Percentiles rank a stretch among this genome's conserved stretches.
These are phyloP conservation scores for Ornithorhynchus anatinus DNA, from an alignment of 2,113 vertebrate species.

Conservation along the genomic window DNA sequence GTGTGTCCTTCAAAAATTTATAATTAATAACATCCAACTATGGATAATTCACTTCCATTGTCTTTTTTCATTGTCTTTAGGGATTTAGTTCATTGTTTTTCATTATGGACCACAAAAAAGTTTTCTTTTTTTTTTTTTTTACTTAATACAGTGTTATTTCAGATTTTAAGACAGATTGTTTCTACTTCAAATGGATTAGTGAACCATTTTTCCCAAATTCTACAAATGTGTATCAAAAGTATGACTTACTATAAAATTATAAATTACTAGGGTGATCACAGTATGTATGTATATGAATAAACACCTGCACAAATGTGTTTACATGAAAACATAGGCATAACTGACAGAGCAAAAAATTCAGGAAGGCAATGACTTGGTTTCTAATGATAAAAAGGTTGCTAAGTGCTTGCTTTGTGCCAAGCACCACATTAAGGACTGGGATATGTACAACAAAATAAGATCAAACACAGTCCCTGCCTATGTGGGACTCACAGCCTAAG, in stretches of 20 bases:
- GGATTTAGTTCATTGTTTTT: conserved; percentile 28
- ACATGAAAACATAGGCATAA: too few relatives aligned
- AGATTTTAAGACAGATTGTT: not conserved
- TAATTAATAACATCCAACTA: too few relatives aligned
- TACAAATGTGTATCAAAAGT: not conserved
- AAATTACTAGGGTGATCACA: not conserved
- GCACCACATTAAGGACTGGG: too few relatives aligned
- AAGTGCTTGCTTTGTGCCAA: too few relatives aligned
- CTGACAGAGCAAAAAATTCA: too few relatives aligned
- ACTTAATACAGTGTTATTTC: conserved; percentile 9
- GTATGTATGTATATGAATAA: not conserved
- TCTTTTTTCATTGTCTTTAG: not conserved
- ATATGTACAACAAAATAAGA: too few relatives aligned
- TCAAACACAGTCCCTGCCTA: too few relatives aligned
- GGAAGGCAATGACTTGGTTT: too few relatives aligned
- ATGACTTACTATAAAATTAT: not conserved
- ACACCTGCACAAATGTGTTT: too few relatives aligned
- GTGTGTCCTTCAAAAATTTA: conserved; percentile 15
- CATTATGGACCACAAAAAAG: conserved; percentile 16
- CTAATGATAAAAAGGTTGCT: too few relatives aligned
- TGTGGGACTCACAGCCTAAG: too few relatives aligned
- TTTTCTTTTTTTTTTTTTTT: conserved; percentile 4
- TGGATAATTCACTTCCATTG: too few relatives aligned
- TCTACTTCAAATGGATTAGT: conserved; percentile 9
- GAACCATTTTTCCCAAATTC: not conserved